Base-by-base conservation (phyloP, 1,140 invertebrate species). In the Drosophila punjabiensis region DNA sequence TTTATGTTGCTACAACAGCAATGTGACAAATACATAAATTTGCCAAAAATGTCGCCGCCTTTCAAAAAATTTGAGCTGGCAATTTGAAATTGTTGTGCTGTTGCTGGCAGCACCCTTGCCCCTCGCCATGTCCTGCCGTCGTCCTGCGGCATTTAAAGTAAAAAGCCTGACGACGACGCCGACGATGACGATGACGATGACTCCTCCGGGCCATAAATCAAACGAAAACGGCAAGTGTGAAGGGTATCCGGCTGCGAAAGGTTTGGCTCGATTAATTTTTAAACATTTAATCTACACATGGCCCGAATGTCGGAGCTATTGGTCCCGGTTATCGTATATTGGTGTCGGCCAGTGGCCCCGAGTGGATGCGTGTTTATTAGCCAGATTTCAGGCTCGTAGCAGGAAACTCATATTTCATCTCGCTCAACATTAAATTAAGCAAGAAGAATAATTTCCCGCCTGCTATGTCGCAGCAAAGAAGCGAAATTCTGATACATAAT, bases 1-100 rank as follows among this genome's bases (percentile, higher is more conserved):
- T 80, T 80, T 83, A 67, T 78, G 50, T 59, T 69, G 75, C 65
- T 33, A 48, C 45, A 74, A 75, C 71, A 62, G 69, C 69, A 75
- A 81, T 83, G 82, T 91, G 87, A 91, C 87, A 91, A 91, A 91
- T 91, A 91, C 87, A 91, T 91, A 91, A 91, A 91, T 91, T 91
- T 91, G 87, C 83, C 87, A 91, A 91, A 91, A 91, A 91, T 88
- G 87, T 91, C 87, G 87, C 83, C 87, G 88, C 88, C 88, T 91
- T 91, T 91, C 83, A 91, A 81, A 87, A 91, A 87, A 90, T 91
- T 82, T 81, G 76, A 91, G 79, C 86, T 81, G 82, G 82, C 86
- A 90, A 90, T 90, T 90, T 89, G 87, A 90, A 91, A 86, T 77
- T 84, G 71, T 69, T 85, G 65, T 67, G 66, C 64, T 76, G 41